phyloP scores from a whole-genome alignment of 2,888 invertebrate genomes.

The Patella pellucida region DNA sequence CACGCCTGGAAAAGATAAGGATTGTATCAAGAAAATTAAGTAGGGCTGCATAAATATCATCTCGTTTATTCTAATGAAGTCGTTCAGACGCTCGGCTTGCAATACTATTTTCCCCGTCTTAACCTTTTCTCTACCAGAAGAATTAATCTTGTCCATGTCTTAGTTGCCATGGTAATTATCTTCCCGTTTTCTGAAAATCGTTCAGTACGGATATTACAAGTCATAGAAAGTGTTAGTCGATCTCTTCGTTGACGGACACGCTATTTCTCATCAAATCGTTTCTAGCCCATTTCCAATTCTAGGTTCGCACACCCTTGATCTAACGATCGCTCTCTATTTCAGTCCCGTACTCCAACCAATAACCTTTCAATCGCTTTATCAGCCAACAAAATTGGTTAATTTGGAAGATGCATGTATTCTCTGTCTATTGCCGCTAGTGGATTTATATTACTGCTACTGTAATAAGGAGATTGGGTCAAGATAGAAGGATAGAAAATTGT shows the following conservation, averaged over 20 bases:
- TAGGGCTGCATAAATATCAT: background rate
- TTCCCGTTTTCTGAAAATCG: constrained; percentile 3
- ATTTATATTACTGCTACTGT: constrained; percentile 4
- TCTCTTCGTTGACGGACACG: background rate
- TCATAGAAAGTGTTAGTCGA: background rate
- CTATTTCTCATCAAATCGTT: constrained; percentile 7
- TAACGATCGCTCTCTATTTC: constrained; percentile 5
- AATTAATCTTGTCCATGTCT: constrained; percentile 11
- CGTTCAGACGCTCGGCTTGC: background rate
- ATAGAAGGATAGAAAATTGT: background rate
- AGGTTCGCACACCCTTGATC: constrained; percentile 4
- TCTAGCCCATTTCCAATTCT: constrained; percentile 7
- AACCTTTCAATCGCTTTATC: constrained; percentile 10
- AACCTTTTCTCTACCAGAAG: constrained; percentile 4
- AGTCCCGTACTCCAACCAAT: background rate
- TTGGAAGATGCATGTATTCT: background rate
- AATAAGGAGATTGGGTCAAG: background rate
- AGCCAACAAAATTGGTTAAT: background rate
- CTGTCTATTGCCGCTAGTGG: background rate
- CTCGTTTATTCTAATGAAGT: constrained; percentile 7
- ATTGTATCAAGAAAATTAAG: constrained; percentile 1
- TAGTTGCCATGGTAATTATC: constrained; percentile 11
- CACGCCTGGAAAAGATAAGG: constrained; percentile 7
- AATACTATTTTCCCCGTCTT: background rate
- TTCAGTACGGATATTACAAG: constrained; percentile 1